phyloP scores from a whole-genome alignment of 2,888 invertebrate genomes.

The Lochmaea capreae region DNA sequence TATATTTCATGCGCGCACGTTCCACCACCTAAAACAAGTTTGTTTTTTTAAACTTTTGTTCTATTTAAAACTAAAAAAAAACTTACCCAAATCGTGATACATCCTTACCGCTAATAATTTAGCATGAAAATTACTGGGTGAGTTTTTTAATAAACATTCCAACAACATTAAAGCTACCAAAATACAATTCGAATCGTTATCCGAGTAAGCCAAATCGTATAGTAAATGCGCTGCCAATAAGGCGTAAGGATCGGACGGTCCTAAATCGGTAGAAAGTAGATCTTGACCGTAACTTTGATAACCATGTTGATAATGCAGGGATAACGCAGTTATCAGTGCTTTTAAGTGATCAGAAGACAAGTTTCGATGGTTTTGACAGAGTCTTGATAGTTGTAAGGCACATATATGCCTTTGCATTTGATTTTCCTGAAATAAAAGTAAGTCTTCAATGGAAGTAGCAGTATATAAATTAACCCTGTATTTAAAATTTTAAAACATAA shows the following conservation, averaged over 20 bases:
- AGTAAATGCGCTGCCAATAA: constrained; percentile 82
- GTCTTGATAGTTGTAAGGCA: constrained; percentile 79
- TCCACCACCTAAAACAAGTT: constrained; percentile 73
- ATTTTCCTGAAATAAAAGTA: constrained; percentile 67
- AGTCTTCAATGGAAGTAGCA: no score
- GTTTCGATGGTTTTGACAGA: constrained; percentile 76
- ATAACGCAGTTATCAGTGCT: constrained; percentile 72
- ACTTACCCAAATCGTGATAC: constrained; percentile 80
- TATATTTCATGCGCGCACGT: constrained; percentile 80
- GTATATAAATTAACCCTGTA: not conserved
- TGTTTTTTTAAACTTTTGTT: not conserved
- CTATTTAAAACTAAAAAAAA: not conserved
- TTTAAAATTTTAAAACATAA: no score
- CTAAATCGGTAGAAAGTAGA: constrained; percentile 76
- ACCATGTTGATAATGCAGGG: constrained; percentile 76
- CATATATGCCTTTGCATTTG: constrained; percentile 88
- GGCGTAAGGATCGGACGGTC: constrained; percentile 83
- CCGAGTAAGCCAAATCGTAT: constrained; percentile 69
- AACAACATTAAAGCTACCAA: constrained; percentile 77
- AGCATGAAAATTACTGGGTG: constrained; percentile 90
- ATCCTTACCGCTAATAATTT: constrained; percentile 86
- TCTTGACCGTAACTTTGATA: constrained; percentile 69
- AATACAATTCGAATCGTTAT: constrained; percentile 69
- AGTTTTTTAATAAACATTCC: constrained; percentile 79
- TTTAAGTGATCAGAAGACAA: constrained; percentile 69